Base-by-base conservation (phyloP, 2,797 vertebrate genomes). In the Pseudotriccus pelzelni region DNA sequence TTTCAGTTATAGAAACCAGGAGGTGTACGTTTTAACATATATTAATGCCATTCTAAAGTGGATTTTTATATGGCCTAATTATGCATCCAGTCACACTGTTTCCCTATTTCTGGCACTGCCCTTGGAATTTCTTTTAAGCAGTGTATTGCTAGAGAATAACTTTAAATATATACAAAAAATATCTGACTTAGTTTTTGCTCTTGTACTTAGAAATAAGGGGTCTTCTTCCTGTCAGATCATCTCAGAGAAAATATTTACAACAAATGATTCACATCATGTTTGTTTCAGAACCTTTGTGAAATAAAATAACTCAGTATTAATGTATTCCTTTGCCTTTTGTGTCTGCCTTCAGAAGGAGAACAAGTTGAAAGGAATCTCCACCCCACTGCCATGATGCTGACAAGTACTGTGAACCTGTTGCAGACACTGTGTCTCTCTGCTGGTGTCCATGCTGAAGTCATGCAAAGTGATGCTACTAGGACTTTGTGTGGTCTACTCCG, bases 301-400 rank as follows among this genome's bases (percentile, higher is more conserved):
- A 20, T 44, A 44, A 28, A n/a, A 47, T 41, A 67, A 25, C 23
- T 80, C 2, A 2, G 2, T 55, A 21, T 55, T 50, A 82, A 55
- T n/a, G 14, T 18, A n/a, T 82, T 78, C 20, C 22, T 87, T 80
- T 84, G 53, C 34, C n/a, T 89, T 92, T 84, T 88, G 37, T 91
- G 20, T 83, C 32, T 90, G 41, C 6, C 85, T 94, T 86, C 94
- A 99, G 99, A 99, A 97, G 98, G 97, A 7, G 99, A 99, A 76
- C 98, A 98, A 75, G 94, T 97, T 69, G 99, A 99, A 95, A 98
- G 98, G 95, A 99, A 99, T 96, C 96, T 98, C 47, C 99, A 99
- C 93, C 99, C 99, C 7, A 99, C 99, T 28, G 98, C 99, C 20
- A 98, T 99, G 98, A 98, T 99, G 99, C 97, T 99, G 76, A 99